phyloP scores from a whole-genome alignment of 2,113 vertebrate species.

The Corapipo altera region DNA sequence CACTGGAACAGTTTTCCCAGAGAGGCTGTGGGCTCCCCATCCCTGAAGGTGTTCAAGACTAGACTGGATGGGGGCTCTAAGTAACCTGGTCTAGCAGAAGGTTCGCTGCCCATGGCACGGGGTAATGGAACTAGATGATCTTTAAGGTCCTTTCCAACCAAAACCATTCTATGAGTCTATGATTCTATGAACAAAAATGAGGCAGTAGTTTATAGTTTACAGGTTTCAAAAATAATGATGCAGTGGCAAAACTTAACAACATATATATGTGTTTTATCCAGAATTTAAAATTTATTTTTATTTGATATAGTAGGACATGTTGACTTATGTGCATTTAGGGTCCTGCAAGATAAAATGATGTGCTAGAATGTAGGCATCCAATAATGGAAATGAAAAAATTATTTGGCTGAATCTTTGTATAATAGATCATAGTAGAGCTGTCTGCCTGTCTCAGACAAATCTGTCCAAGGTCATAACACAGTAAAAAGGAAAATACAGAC shows the following conservation, averaged over 20 bases:
- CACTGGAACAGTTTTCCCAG: background rate
- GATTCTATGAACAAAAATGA: background rate
- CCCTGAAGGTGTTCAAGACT: background rate
- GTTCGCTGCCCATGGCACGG: background rate
- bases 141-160: background rate
- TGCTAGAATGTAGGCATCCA: background rate
- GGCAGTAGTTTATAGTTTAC: background rate
- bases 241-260: background rate
- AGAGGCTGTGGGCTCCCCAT: background rate
- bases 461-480: background rate
- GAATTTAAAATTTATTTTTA: background rate
- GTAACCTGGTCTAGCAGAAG: background rate
- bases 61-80: background rate
- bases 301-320: background rate
- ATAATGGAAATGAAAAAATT: background rate
- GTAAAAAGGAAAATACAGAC: background rate
- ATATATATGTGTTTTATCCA: background rate
- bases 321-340: background rate
- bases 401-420: background rate
- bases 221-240: background rate
- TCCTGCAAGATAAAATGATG: background rate
- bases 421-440: background rate
- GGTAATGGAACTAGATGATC: background rate
- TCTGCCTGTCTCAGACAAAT: background rate
- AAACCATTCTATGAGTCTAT: fast-evolving